Evolutionary conservation across 2,888 invertebrate species (phyloP).

Genomic region (Aleiodes testaceus): DNA sequence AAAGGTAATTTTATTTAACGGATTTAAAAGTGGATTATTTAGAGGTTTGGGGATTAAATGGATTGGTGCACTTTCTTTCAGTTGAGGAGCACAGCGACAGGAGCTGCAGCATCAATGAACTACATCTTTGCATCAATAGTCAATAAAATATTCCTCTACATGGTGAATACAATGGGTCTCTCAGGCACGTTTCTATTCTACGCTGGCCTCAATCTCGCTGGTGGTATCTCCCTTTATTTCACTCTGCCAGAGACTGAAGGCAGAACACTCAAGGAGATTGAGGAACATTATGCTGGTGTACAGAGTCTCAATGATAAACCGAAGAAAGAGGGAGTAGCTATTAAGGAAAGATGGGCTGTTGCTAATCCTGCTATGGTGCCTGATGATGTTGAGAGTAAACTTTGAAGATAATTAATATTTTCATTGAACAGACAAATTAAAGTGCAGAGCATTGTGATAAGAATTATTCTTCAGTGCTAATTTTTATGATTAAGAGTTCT

Average conservation of each 20-base stretch:
- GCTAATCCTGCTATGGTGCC: slow-evolving; percentile 64
- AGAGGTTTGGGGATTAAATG: too few relatives aligned
- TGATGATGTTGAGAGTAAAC: slow-evolving; percentile 66
- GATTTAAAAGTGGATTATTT: too few relatives aligned
- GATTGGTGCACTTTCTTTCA: slow-evolving; percentile 57
- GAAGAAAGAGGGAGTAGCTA: slow-evolving; percentile 56
- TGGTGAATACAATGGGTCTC: slow-evolving; percentile 78
- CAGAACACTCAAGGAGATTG: slow-evolving; percentile 81
- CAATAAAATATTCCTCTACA: slow-evolving; percentile 82
- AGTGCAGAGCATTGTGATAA: too few relatives aligned
- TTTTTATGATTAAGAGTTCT: too few relatives aligned
- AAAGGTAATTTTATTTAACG: slow-evolving; percentile 50
- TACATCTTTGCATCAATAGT: slow-evolving; percentile 85
- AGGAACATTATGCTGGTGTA: slow-evolving; percentile 80
- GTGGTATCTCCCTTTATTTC: slow-evolving; percentile 80
- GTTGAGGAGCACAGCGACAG: slow-evolving; percentile 82
- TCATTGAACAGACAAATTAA: too few relatives aligned
- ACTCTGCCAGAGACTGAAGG: slow-evolving; percentile 89
- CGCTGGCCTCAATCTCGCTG: slow-evolving; percentile 78
- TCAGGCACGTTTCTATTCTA: slow-evolving; percentile 85
- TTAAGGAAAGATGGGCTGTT: slow-evolving; percentile 69
- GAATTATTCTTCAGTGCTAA: too few relatives aligned
- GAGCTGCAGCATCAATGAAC: slow-evolving; percentile 82
- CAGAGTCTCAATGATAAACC: slow-evolving; percentile 70
- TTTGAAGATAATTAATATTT: slow-evolving; percentile 49